These are phyloP conservation scores for Myiopsitta monachus DNA, from an alignment of 2,113 vertebrate species.

Conservation along the genomic window DNA sequence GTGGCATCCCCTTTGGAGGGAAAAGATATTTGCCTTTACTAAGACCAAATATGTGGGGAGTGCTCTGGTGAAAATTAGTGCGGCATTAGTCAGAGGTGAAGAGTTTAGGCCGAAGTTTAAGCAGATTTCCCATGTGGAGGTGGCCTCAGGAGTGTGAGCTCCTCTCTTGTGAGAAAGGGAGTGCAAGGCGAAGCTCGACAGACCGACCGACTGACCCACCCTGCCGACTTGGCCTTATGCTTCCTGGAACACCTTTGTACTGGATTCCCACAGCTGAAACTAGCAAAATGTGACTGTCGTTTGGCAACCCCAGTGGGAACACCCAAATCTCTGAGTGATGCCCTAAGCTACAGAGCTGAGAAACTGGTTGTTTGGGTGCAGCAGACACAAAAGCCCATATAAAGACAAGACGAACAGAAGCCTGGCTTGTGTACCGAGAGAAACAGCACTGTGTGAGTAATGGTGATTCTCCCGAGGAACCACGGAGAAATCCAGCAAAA, in stretches of 20 bases:
- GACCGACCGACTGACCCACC: not conserved
- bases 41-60: not conserved
- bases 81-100: not conserved
- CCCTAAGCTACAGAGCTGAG: not conserved
- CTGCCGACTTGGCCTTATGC: not conserved
- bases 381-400: not conserved
- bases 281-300: not conserved
- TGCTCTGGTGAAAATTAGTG: not conserved
- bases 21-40: not conserved
- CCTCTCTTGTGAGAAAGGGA: conserved; percentile 6
- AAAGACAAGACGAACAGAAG: not conserved
- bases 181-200: not conserved
- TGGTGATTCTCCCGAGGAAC: not conserved
- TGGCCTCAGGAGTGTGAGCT: conserved; percentile 9
- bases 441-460: fast-evolving
- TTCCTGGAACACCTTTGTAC: conserved; percentile 11
- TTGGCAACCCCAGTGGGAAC: not conserved
- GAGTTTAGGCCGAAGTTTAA: not conserved
- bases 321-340: not conserved
- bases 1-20: not conserved
- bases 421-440: not conserved
- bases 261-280: conserved; percentile 30
- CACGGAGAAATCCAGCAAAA: not conserved
- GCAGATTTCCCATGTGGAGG: not conserved
- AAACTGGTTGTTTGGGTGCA: not conserved